phyloP scores from a whole-genome alignment of 2,888 invertebrate genomes.

The Nipponacmea schrenckii region DNA sequence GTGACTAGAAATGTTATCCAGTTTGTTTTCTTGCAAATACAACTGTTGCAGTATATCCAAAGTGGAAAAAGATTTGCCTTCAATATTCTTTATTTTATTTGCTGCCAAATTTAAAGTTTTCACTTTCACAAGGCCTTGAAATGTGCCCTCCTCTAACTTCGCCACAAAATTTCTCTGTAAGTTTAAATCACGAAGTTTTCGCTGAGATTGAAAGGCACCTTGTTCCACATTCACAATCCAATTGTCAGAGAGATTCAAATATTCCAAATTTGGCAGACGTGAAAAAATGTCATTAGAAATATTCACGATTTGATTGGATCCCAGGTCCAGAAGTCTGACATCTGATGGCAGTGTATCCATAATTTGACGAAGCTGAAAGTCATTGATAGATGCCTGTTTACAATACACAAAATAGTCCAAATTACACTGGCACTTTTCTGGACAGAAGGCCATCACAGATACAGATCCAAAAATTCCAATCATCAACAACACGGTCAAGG shows the following conservation, averaged over 20 bases:
- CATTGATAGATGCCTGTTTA: background rate
- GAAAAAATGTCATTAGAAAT: slow-evolving; percentile 1
- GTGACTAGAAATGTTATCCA: slow-evolving; percentile 26
- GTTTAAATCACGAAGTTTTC: slow-evolving; percentile 8
- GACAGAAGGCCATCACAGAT: slow-evolving; percentile 5
- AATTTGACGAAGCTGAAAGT: background rate
- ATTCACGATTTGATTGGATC: background rate
- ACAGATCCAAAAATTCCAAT: slow-evolving; percentile 10
- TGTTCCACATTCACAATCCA: background rate
- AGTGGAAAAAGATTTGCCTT: slow-evolving; percentile 7
- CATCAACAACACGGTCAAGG: background rate
- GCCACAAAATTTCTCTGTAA: background rate
- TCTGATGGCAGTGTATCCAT: background rate
- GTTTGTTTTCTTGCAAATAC: slow-evolving; percentile 30
- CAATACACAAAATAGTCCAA: slow-evolving; percentile 19
- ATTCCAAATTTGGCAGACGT: slow-evolving; percentile 4
- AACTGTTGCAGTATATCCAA: slow-evolving; percentile 12
- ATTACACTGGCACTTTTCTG: slow-evolving; percentile 9
- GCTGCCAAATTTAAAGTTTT: slow-evolving; percentile 15
- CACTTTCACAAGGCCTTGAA: slow-evolving; percentile 9
- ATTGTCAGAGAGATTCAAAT: slow-evolving; percentile 12
- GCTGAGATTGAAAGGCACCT: background rate
- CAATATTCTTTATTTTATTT: slow-evolving; percentile 11
- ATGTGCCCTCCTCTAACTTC: slow-evolving; percentile 35
- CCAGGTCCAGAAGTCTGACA: slow-evolving; percentile 13